Conservation (phyloP, 2,888 invertebrate genomes). For the Calameuta idolon region DNA sequence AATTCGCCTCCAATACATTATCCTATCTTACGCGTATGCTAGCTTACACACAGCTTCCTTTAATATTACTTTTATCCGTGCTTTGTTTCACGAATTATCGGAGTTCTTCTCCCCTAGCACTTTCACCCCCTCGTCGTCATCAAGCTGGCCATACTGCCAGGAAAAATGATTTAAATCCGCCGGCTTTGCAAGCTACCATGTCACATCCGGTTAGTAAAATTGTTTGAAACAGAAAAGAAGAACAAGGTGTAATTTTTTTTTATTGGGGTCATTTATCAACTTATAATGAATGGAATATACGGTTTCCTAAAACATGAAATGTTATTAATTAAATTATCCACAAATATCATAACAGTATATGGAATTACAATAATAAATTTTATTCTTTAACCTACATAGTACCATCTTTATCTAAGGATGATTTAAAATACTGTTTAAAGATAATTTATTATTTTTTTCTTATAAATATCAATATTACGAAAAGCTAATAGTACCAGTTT, state of each 20-base stretch:
- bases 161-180: constrained; percentile 5
- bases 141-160: not conserved
- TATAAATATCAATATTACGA: not conserved
- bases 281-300: not conserved
- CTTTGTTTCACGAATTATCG: constrained; percentile 26
- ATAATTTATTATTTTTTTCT: not conserved
- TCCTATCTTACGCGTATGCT: constrained; percentile 17
- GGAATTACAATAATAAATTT: no score
- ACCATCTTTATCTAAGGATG: not conserved
- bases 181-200: not conserved
- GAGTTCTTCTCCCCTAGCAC: constrained; percentile 1
- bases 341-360: no score
- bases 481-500: not conserved
- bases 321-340: not conserved
- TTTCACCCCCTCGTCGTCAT: not conserved
- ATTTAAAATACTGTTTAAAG: not conserved
- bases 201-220: not conserved
- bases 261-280: not conserved
- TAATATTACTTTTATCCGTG: constrained; percentile 26
- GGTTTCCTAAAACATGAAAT: not conserved
- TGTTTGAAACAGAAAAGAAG: not conserved
- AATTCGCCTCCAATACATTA: constrained; percentile 56
- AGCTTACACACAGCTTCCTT: constrained; percentile 6
- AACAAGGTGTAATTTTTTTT: not conserved
- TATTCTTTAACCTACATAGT: not conserved